Evolutionary conservation across 2,888 invertebrate species (phyloP).

Genomic region (Drosophila dives): DNA sequence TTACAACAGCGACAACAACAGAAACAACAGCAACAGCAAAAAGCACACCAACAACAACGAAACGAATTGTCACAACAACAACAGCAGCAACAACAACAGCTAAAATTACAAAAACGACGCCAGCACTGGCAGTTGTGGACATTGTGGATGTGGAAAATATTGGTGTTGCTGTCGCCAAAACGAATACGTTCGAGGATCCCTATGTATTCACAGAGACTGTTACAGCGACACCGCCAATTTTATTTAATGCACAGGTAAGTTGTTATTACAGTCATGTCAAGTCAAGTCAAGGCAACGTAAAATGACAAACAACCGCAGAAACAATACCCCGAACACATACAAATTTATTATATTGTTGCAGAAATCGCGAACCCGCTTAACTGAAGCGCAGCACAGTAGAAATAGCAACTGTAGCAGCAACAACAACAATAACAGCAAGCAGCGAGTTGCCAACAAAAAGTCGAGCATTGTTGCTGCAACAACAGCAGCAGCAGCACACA

Average conservation of each 20-base stretch:
- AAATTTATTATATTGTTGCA: conserved; percentile 36
- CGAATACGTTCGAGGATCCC: conserved; percentile 83
- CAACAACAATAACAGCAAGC: conserved; percentile 46
- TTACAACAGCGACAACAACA: conserved; percentile 66
- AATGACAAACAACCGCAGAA: conserved; percentile 16
- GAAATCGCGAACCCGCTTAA: conserved; percentile 82
- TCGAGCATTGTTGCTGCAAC: conserved; percentile 56
- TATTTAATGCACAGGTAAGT: conserved; percentile 84
- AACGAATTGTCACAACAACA: conserved; percentile 46
- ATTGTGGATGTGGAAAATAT: conserved; percentile 49
- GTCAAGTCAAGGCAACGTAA: conserved; percentile 36
- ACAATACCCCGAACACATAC: conserved; percentile 24
- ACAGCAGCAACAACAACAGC: conserved; percentile 18
- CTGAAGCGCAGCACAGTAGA: conserved; percentile 64
- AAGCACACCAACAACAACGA: conserved; percentile 45
- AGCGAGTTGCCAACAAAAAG: conserved; percentile 48
- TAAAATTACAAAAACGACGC: conserved; percentile 35
- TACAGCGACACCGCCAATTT: conserved; percentile 83
- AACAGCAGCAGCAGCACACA: conserved; percentile 25
- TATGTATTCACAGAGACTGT: conserved; percentile 85
- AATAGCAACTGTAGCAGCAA: conserved; percentile 43
- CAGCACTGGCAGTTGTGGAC: conserved; percentile 30
- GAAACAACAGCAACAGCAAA: conserved; percentile 44
- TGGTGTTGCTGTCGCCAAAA: conserved; percentile 58
- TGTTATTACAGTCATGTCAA: conserved; percentile 5